Conservation (phyloP, 2,888 invertebrate genomes). For the Aphidoletes aphidimyza region DNA sequence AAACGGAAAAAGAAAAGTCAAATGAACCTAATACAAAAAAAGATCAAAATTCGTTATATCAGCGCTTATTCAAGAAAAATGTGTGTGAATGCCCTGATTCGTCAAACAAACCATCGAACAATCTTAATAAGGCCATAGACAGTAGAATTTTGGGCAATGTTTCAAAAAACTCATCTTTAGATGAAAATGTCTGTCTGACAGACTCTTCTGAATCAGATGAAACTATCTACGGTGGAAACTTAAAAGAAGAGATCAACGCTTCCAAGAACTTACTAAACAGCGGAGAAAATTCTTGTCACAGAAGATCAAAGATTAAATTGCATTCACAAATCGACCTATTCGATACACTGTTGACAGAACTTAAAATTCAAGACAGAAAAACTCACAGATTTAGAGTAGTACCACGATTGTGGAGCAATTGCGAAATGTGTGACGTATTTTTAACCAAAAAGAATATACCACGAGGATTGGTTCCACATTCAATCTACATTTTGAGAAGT, state of each 20-base stretch:
- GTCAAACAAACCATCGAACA: background rate
- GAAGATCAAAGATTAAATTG: constrained; percentile 14
- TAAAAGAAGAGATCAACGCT: background rate
- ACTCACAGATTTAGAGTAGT: constrained; percentile 64
- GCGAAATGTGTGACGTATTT: constrained; percentile 65
- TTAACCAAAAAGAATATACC: constrained; percentile 64
- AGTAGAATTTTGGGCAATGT: background rate
- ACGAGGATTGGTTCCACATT: constrained; percentile 64
- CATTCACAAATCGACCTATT: background rate
- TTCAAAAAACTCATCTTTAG: background rate
- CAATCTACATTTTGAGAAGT: constrained; percentile 61
- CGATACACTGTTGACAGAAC: constrained; percentile 63
- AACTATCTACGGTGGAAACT: background rate
- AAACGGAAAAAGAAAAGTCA: background rate
- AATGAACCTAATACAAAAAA: background rate
- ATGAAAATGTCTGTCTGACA: background rate
- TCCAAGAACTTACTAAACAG: background rate
- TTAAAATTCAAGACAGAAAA: constrained; percentile 62
- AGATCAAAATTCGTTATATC: background rate
- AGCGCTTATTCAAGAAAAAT: background rate
- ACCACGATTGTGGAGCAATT: constrained; percentile 62
- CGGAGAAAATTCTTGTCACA: background rate
- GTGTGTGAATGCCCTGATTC: background rate
- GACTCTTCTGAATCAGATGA: background rate
- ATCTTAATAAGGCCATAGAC: background rate